Conservation (phyloP, 2,113 vertebrate species). For the Platichthys stellatus region DNA sequence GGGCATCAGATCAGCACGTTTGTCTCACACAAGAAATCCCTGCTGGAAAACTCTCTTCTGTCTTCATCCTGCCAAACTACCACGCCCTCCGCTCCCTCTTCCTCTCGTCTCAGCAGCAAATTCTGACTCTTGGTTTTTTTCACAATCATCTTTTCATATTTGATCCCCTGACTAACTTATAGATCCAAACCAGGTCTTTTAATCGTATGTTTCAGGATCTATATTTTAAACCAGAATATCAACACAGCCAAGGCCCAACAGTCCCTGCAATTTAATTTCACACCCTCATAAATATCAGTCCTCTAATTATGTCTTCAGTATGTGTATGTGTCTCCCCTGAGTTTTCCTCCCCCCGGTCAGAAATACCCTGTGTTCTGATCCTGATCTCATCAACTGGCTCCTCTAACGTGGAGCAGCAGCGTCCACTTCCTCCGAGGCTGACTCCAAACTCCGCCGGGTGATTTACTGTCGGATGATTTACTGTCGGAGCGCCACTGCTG, state of each 20-base stretch:
- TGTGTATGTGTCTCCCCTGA: no score
- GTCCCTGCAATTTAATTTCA: no score
- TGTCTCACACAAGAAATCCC: conserved; percentile 12
- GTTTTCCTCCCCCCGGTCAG: no score
- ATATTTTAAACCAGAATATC: no score
- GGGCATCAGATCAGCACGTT: conserved; percentile 23
- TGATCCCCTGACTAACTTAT: neutral
- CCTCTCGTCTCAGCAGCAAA: conserved; percentile 1
- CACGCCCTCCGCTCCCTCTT: neutral
- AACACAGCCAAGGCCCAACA: no score
- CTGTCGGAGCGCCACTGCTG: neutral
- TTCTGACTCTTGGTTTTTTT: neutral
- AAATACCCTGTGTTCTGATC: no score
- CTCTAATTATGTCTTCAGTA: neutral
- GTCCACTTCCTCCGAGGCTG: no score
- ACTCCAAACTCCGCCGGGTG: neutral
- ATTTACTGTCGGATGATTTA: neutral
- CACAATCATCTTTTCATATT: neutral
- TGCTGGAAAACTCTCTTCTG: conserved; percentile 9
- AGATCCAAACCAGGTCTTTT: no score
- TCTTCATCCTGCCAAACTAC: conserved; percentile 24
- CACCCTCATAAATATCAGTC: no score
- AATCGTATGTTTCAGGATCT: no score
- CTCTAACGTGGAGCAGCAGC: no score
- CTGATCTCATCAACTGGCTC: no score